These are phyloP conservation scores for Musca vetustissima DNA, from an alignment of 1,140 invertebrate genomes.

Conservation along the genomic window DNA sequence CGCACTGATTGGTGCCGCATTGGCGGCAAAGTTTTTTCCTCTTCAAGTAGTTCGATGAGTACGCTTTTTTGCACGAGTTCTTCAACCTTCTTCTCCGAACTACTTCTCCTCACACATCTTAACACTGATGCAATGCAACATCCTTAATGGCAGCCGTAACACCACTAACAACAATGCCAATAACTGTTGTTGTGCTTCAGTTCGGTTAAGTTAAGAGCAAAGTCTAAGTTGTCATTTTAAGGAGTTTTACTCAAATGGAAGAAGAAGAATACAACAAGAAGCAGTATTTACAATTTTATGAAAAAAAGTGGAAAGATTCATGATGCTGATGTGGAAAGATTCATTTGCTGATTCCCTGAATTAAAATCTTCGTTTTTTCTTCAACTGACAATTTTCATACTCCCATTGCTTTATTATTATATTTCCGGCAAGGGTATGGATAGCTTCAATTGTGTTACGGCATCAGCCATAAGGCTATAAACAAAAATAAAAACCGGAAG, in stretches of 20 bases:
- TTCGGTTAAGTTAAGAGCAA: not conserved
- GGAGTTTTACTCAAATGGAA: not conserved
- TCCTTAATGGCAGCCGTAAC: not conserved
- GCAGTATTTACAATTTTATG: constrained; percentile 15
- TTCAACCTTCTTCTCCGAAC: not conserved
- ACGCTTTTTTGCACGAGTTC: constrained; percentile 2
- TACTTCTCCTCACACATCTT: not conserved
- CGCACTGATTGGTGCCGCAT: constrained; percentile 30
- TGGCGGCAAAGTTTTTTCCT: constrained; percentile 30
- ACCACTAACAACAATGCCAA: not conserved
- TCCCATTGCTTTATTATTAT: not conserved
- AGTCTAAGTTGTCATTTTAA: constrained; percentile 18
- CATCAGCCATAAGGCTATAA: not conserved
- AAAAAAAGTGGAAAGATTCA: not conserved
- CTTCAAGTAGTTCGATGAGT: constrained; percentile 26
- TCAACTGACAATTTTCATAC: not conserved
- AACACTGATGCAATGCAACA: not conserved
- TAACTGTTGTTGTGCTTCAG: not conserved
- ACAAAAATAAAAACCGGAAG: not conserved
- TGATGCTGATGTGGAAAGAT: not conserved
- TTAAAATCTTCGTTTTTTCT: not conserved
- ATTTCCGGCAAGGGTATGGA: not conserved
- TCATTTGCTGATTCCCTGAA: not conserved
- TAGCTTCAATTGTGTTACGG: not conserved
- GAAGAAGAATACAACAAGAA: not conserved